Evolutionary conservation across 1,140 invertebrate genomes (phyloP).

Genomic region (Neelides sp.): DNA sequence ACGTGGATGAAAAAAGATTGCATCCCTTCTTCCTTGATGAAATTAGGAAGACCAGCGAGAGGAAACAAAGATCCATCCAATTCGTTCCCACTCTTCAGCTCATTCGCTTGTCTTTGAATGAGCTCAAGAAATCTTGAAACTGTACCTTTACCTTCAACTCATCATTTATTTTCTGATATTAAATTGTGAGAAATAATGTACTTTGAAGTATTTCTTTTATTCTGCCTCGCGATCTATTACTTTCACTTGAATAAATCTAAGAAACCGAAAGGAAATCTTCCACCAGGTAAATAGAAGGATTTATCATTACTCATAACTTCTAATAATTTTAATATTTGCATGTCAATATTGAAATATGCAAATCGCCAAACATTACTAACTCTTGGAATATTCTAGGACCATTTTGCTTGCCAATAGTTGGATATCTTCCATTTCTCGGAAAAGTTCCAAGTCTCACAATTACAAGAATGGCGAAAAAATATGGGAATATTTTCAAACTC

Average conservation of each 20-base stretch:
- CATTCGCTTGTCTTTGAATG: no score
- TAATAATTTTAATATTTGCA: no score
- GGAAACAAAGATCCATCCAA: no score
- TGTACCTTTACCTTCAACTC: no score
- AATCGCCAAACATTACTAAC: no score
- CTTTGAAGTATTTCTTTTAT: constrained; percentile 3
- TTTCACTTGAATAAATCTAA: background rate
- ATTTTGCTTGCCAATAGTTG: constrained; percentile 21
- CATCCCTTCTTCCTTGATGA: no score
- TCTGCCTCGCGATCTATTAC: background rate
- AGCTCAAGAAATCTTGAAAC: no score
- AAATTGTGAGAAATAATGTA: background rate
- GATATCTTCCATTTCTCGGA: constrained; percentile 26
- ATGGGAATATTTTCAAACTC: constrained; percentile 26
- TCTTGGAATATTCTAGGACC: constrained; percentile 11
- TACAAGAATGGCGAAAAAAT: constrained; percentile 17
- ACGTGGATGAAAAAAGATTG: no score
- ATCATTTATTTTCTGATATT: no score
- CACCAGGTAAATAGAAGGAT: constrained; percentile 1
- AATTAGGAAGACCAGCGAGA: no score
- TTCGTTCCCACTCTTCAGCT: no score
- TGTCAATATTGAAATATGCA: no score
- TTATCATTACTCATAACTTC: background rate
- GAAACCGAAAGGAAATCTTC: background rate
- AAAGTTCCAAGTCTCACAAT: constrained; percentile 23